phyloP scores from a whole-genome alignment of 2,888 invertebrate species.

The Gymnosoma rotundatum region DNA sequence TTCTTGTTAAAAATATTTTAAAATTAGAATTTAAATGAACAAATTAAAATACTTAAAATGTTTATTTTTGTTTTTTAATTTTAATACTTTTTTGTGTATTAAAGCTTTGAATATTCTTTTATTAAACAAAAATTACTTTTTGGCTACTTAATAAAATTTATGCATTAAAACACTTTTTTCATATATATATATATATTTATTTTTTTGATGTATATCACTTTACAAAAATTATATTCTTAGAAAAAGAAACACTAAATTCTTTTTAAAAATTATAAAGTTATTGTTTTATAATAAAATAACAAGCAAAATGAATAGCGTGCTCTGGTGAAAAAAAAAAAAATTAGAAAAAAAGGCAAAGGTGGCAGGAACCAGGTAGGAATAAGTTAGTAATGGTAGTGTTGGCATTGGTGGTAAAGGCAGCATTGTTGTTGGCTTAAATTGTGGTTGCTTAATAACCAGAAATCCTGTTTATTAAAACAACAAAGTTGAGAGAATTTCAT shows the following conservation, averaged over 20 bases:
- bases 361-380: background rate
- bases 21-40: no score
- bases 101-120: no score
- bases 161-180: no score
- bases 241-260: slow-evolving; percentile 50
- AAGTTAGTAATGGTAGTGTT: slow-evolving; percentile 2
- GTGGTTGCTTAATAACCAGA: slow-evolving; percentile 64
- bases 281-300: slow-evolving; percentile 50
- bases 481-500: slow-evolving; percentile 25
- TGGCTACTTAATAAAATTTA: no score
- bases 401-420: slow-evolving; percentile 3
- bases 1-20: no score
- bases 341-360: background rate
- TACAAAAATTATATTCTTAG: slow-evolving; percentile 25
- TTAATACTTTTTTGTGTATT: no score
- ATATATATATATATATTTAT: no score
- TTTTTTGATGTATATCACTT: no score
- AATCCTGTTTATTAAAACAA: slow-evolving; percentile 60
- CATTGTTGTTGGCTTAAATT: slow-evolving; percentile 5
- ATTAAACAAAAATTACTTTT: no score
- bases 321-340: background rate
- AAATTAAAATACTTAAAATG: no score
- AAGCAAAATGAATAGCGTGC: slow-evolving; percentile 28
- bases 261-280: slow-evolving; percentile 34
- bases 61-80: no score